Base-by-base conservation (phyloP, 2,797 vertebrate genomes). In the Lepus townsendii region DNA sequence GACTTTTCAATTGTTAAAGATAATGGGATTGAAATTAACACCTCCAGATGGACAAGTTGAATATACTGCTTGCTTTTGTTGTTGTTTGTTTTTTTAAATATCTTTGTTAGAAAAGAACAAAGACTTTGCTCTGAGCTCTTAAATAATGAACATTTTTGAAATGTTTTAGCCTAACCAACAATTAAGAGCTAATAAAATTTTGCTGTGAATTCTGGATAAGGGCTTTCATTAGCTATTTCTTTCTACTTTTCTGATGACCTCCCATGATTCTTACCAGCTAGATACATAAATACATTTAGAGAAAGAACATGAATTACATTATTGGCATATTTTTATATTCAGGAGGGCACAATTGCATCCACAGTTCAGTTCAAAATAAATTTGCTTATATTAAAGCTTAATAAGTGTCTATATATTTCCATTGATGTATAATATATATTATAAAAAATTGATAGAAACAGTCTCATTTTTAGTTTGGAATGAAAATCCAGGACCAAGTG, bases 231-330 rank as follows among this genome's bases (percentile, higher is more conserved):
- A 90, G 10, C 42, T 3, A 14, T 11, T 24, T 47, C 10, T 78
- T 92, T 65, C 19, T 17, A 66, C 16, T 32, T 79, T 62, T 60
- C 11, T 85, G 60, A n/a, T 69, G 68, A 10, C 1, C 9, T 78
- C 10, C 19, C 27, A 94, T 90, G 22, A 78, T 68, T 90, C 16
- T 96, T 62, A 66, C 47, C 60, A 87, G n/a, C 17, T 83, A 35
- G 7, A 57, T 68, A 42, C 1, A 57, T 80, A 88, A 83, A 60
- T 63, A 83, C 30, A 78, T 62, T 83, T 84, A 87, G 27, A 20
- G 12, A 35, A 50, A 65, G 63, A 82, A 57, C 7, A 63, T 26
- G 20, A 62, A 50, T 76, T 85, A 80, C 6, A 16, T 89, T 60
- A 66, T 13, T 12, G 20, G 10, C 17, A 24, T 8, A 30, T 35